Percentiles rank a stretch among this genome's conserved stretches.
Conservation (phyloP, 2,113 vertebrate genomes). For the Hemicordylus capensis region DNA sequence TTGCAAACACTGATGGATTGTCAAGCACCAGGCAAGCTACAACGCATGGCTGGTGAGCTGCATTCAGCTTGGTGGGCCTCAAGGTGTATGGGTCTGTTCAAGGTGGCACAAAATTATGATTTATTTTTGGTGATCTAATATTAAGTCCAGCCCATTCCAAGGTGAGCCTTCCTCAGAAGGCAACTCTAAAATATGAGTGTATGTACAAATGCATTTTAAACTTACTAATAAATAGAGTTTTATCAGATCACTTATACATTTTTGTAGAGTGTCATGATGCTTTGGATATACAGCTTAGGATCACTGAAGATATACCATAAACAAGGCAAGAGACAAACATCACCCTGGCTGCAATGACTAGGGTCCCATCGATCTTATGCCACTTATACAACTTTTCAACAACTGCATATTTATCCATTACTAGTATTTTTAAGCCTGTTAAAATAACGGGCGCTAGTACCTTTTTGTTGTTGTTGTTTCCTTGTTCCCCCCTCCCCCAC, state of each 20-base stretch:
- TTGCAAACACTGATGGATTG: not conserved
- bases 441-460: too few species aligned
- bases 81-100: not conserved
- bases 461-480: too few species aligned
- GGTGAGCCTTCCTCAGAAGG: not conserved
- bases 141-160: not conserved
- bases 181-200: not conserved
- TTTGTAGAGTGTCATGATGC: not conserved
- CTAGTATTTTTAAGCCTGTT: too few species aligned
- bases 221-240: not conserved
- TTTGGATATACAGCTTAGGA: not conserved
- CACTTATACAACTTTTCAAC: too few species aligned
- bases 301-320: not conserved
- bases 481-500: too few species aligned
- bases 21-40: not conserved
- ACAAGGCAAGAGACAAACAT: not conserved
- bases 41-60: not conserved
- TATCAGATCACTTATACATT: not conserved
- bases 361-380: too few species aligned
- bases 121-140: too few species aligned
- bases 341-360: too few species aligned
- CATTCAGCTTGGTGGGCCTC: not conserved
- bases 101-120: too few species aligned
- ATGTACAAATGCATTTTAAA: not conserved
- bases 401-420: too few species aligned